A percentile compares a stretch with the other conserved stretches of the same genome.
Conservation (phyloP, 2,113 vertebrate species). For the Marmota monax region DNA sequence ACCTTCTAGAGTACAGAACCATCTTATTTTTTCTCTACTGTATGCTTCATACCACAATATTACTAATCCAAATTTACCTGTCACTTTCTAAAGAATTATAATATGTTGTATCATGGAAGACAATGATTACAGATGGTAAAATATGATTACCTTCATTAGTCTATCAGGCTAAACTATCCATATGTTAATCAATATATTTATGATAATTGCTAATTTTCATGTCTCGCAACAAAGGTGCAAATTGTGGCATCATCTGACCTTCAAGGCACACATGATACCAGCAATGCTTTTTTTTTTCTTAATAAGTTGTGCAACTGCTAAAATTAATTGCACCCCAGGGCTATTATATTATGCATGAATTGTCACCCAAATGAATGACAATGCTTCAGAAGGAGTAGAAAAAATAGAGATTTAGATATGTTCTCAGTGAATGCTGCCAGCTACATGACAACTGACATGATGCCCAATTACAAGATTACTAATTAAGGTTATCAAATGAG, state of each 20-base stretch:
- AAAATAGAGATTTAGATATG: constrained; percentile 74
- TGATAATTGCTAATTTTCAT: constrained; percentile 81
- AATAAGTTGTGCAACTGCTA: constrained; percentile 81
- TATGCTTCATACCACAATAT: not conserved
- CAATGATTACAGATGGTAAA: constrained; percentile 74
- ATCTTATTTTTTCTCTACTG: not conserved
- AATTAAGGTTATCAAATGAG: constrained; percentile 81
- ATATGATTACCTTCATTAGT: constrained; percentile 77
- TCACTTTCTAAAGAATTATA: constrained; percentile 25
- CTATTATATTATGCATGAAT: constrained; percentile 82
- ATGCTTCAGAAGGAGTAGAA: constrained; percentile 74
- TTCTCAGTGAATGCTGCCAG: constrained; percentile 71
- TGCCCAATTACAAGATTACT: constrained; percentile 80
- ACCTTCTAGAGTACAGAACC: not conserved
- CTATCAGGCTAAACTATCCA: constrained; percentile 79
- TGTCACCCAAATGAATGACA: constrained; percentile 78
- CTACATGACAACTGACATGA: constrained; percentile 75
- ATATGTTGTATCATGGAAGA: not conserved
- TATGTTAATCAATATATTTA: constrained; percentile 84
- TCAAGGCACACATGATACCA: constrained; percentile 73
- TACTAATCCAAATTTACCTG: not conserved
- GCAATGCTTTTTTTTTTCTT: constrained; percentile 58
- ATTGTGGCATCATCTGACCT: constrained; percentile 78
- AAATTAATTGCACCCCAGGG: constrained; percentile 84
- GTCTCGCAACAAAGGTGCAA: constrained; percentile 83